Base-by-base conservation (phyloP, 2,113 vertebrate species). In the Ciconia maguari region DNA sequence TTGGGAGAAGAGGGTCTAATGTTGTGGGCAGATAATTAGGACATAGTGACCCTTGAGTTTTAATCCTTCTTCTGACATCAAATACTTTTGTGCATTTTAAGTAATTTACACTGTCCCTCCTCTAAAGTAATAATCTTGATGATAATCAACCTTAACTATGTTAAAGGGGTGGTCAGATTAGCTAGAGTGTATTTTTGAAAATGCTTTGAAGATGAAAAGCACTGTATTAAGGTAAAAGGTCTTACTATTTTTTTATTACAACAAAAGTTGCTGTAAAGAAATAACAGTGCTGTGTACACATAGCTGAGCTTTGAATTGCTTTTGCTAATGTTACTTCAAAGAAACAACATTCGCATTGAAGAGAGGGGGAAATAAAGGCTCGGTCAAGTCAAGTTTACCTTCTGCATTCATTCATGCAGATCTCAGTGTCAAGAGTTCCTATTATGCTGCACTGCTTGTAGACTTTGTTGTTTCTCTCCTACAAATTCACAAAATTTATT, bases 191-290 rank as follows among this genome's bases (percentile, higher is more conserved):
- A 7, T 93, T 89, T 64, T 27, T 65, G 72, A 80, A 74, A 89
- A 27, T 48, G 71, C 94, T 95, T 95, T 95, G 95, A 95, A 97
- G 92, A 89, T 92, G 61, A 96, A 97, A 96, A 95, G 62, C 29
- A 10, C 21, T 62, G 34, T 65, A 49, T 85, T 41, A 77, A 69
- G 82, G 92, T 87, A 71, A 85, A 93, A 94, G 55, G 55, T 82
- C 42, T 41, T 91, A 9, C 16, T 74, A 44, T 60, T 76, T 84
- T 71, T 75, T 72, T 54, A 25, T 71, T 90, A 42, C 46, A 83
- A 57, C 57, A 80, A 17, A 93, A 90, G 57, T 52, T 60, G 42
- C 71, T 75, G 7, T 68, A 52, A 88, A 89, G 69, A 93, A 90
- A 6, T 84, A 90, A 41, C 65, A 44, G 16, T 62, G 5, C 57